These are phyloP conservation scores for Mayetiola destructor DNA, from an alignment of 2,888 invertebrate species.

Conservation along the genomic window DNA sequence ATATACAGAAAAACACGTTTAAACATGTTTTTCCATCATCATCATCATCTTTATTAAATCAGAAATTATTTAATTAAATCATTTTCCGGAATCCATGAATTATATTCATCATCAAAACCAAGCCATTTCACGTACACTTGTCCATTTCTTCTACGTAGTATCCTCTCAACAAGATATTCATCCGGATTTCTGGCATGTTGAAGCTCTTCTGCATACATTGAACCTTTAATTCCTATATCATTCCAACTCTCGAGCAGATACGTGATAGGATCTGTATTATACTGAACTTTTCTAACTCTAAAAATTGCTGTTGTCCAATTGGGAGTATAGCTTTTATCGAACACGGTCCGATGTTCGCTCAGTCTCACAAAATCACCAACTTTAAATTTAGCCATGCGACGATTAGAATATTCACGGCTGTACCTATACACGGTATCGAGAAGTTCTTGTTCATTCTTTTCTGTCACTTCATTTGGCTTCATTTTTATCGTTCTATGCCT, in stretches of 20 bases:
- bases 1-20: not conserved
- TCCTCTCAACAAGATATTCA: conserved; percentile 26
- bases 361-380: conserved; percentile 22
- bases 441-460: conserved; percentile 19
- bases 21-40: not conserved
- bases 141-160: conserved; percentile 21
- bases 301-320: conserved; percentile 27
- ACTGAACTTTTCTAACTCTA: conserved; percentile 21
- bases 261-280: conserved; percentile 22
- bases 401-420: conserved; percentile 4
- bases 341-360: conserved; percentile 21
- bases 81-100: conserved; percentile 23
- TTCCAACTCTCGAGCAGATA: conserved; percentile 23
- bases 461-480: conserved; percentile 21
- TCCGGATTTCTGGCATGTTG: conserved; percentile 25
- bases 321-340: conserved; percentile 24
- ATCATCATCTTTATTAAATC: not conserved
- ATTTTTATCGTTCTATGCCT: conserved; percentile 22
- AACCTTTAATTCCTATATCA: conserved; percentile 24
- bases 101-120: conserved; percentile 22
- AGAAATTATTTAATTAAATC: conserved; percentile 15
- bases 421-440: conserved; percentile 3
- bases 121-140: conserved; percentile 20
- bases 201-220: conserved; percentile 27
- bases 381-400: conserved; percentile 19